Evolutionary conservation across 2,888 invertebrate genomes (phyloP), one percentile per base, ranked within the genome.

Genomic region (Drosophila koepferae): DNA sequence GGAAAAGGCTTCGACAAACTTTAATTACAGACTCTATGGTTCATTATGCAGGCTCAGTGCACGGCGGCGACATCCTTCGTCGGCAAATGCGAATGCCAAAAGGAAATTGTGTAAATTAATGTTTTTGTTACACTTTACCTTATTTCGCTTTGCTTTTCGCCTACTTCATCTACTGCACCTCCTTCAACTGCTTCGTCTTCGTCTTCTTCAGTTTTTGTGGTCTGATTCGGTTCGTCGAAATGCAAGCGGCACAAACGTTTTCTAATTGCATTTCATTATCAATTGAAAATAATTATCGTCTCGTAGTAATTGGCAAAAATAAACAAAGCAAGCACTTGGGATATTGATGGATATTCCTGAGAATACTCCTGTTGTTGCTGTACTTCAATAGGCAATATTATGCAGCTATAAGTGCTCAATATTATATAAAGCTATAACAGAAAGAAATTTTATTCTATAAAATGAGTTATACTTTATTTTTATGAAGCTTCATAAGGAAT

Each of bases 241-340:
- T 65, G 60, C 63, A 61, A 63, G 54, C 60, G 38, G 46, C 58
- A 72, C 70, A 62, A 51, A 34, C 49, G 34, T 46, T 68, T 82
- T 82, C 81, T 84, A 90, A 84, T 90, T 84, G 84, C 89, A 89
- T 84, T 90, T 77, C 84, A 86, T 89, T 84, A 84, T 86, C 64
- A 54, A 75, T 88, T 79, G 63, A 61, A 86, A 77, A 69, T 62
- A 68, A 63, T 55, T 31, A 55, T 41, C 55, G 59, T 18, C 60
- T 55, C 10, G 53, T 63, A 66, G n/a, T 51, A 51, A 51, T 51
- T 51, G 49, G 49, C 31, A 51, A n/a, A 51, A 51, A 51, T 51
- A 51, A 51, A 51, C 31, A 51, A 51, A 18, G 49, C 31, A 34
- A 51, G 12, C n/a, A 18, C 31, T 34, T 51, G 31, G 7, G 31